Evolutionary conservation across 2,113 vertebrate genomes (phyloP), one percentile per base, ranked within the genome.

Genomic region (Athene noctua): DNA sequence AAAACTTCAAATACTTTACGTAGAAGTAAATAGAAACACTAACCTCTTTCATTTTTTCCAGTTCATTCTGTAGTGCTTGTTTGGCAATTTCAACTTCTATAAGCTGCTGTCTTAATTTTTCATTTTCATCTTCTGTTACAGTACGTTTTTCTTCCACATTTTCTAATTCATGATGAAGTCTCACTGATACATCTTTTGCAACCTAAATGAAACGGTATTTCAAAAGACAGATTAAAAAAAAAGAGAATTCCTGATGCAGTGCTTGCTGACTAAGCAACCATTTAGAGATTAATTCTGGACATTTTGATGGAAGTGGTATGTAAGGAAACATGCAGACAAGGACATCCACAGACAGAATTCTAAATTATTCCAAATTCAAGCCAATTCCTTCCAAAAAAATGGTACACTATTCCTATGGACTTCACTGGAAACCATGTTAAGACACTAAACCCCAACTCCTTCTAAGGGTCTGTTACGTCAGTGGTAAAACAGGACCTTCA

Each of bases 11-110:
- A 65, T 46, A 75, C 34, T n/a, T 65, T 49, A 3, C 32, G 32
- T 46, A 81, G 27, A 68, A 88, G 16, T 14, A 96, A 83, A 95
- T 11, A 85, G 44, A 18, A 91, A 49, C 36, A 97, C 98, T 98
- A 91, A 99, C 99, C 99, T 99, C 99, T 94, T 99, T 99, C 97
- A 99, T 98, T 97, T 99, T 99, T 72, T 99, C 99, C 95, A 99
- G 95, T 92, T 99, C 99, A 72, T 99, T 99, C 95, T 99, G 99
- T 90, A 99, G 97, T 51, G 99, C 99, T 94, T 99, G 99, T 84
- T 99, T 99, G 58, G 99, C 98, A 95, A 99, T 99, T 88, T 99
- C 99, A 92, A 99, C 99, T 97, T 99, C 98, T 92, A 99, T 99
- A 79, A 99, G 98, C 96, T 99, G 98, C 96, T 99, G 99, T 90